Conservation (phyloP, 2,113 vertebrate genomes). For the Hystrix brachyura region DNA sequence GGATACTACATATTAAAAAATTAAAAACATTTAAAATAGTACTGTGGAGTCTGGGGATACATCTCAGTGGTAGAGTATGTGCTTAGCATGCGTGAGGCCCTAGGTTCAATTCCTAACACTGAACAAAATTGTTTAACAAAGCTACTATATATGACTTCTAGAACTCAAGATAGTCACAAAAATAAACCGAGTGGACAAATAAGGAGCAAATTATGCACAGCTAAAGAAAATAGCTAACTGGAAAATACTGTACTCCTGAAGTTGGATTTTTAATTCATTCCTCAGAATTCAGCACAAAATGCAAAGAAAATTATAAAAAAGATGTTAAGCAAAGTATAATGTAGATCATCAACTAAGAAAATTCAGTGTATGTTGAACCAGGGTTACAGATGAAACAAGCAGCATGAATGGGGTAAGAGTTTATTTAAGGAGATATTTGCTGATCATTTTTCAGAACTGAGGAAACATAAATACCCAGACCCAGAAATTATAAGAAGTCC, state of each 20-base stretch:
- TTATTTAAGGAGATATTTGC: neutral
- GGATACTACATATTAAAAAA: neutral
- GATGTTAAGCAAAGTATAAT: neutral
- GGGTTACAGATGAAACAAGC: neutral
- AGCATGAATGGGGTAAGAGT: neutral
- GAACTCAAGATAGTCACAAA: neutral
- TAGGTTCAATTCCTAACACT: neutral
- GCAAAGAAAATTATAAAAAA: neutral
- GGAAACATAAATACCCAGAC: neutral
- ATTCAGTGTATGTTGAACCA: neutral
- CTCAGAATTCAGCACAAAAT: neutral
- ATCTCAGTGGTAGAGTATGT: neutral
- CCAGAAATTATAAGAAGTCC: neutral
- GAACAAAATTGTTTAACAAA: neutral
- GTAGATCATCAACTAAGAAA: neutral
- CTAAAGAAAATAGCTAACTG: neutral
- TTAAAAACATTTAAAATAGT: neutral
- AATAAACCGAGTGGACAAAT: conserved; percentile 11
- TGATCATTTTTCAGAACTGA: neutral
- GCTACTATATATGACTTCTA: neutral
- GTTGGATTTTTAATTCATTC: neutral
- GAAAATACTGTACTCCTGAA: neutral
- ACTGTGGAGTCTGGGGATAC: neutral
- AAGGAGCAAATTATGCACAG: neutral
- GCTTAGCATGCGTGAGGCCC: neutral